Percentiles rank a stretch among this genome's conserved stretches.
Evolutionary conservation across 2,797 vertebrate species (phyloP).

Genomic region (Chlorospingus semifuscus): DNA sequence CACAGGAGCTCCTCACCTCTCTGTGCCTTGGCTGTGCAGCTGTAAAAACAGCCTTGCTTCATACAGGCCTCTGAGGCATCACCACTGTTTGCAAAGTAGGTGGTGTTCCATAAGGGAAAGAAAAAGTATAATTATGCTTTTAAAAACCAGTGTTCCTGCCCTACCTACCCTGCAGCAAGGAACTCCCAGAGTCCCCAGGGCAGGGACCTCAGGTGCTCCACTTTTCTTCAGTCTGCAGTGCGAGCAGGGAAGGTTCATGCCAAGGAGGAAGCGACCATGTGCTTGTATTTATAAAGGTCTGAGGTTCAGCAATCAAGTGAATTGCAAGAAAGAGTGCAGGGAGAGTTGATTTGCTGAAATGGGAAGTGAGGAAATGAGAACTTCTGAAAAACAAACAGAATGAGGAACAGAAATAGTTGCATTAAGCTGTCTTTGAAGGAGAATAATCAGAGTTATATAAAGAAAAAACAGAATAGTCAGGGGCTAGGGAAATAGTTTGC

Average conservation of each 20-base stretch:
- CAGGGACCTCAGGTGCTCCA: not conserved
- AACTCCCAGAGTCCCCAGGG: not conserved
- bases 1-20: not conserved
- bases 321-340: not conserved
- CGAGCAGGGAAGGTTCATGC: not conserved
- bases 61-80: not conserved
- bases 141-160: not conserved
- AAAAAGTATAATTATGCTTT: not conserved
- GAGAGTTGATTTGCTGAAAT: not conserved
- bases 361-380: conserved; percentile 33
- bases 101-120: not conserved
- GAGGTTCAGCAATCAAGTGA: not conserved
- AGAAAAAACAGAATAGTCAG: not conserved
- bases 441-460: not conserved
- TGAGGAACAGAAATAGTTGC: conserved; percentile 54
- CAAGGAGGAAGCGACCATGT: not conserved
- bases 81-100: not conserved
- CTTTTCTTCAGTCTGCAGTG: not conserved
- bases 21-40: not conserved
- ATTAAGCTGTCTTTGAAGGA: not conserved
- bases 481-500: not conserved
- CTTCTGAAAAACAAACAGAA: conserved; percentile 38
- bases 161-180: not conserved
- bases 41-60: not conserved
- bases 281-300: not conserved